phyloP scores from a whole-genome alignment of 2,888 invertebrate species.

The Dermolepida albohirtum region DNA sequence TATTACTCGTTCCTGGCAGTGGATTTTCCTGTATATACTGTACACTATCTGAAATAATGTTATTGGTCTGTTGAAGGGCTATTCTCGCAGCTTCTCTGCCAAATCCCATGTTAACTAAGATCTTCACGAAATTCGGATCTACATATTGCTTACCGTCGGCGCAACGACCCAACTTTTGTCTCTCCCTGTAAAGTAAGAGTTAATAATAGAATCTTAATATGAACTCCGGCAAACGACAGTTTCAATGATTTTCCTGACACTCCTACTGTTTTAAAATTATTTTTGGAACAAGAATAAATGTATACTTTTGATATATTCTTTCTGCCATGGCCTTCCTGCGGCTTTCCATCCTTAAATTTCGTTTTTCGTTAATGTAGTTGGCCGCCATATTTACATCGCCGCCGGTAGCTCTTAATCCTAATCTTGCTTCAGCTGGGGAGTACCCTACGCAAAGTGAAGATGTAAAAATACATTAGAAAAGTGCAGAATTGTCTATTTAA shows the following conservation, averaged over 20 bases:
- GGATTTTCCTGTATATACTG: conserved; percentile 74
- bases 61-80: conserved; percentile 76
- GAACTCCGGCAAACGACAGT: too few species aligned
- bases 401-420: conserved; percentile 73
- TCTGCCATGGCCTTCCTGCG: conserved; percentile 68
- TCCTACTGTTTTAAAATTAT: too few species aligned
- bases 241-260: too few species aligned
- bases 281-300: too few species aligned
- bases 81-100: conserved; percentile 68
- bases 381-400: conserved; percentile 74
- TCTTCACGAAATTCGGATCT: conserved; percentile 66
- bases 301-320: conserved; percentile 61
- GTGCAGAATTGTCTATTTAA: neutral
- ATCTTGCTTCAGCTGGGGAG: conserved; percentile 74
- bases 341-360: conserved; percentile 67
- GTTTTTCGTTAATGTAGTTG: conserved; percentile 72
- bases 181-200: conserved; percentile 61
- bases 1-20: conserved; percentile 62
- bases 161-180: conserved; percentile 70
- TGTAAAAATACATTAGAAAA: neutral
- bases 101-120: conserved; percentile 78
- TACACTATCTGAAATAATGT: conserved; percentile 76
- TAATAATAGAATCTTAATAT: too few species aligned
- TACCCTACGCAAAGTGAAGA: conserved; percentile 67
- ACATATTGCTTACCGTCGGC: conserved; percentile 70